These are phyloP conservation scores for Pantala flavescens DNA, from an alignment of 1,140 invertebrate genomes.

Conservation along the genomic window DNA sequence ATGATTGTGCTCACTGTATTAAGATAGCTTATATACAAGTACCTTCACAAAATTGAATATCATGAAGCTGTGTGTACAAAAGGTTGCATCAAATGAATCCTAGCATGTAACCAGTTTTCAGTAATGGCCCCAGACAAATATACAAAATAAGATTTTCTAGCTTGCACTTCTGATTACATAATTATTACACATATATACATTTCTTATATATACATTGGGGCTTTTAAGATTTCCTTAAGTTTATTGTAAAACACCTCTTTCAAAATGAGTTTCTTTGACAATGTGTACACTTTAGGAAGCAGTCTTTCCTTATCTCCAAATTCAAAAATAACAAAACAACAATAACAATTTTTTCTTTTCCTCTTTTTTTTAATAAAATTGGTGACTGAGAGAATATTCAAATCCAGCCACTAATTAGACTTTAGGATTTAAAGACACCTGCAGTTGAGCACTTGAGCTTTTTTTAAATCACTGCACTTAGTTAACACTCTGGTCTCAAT, in stretches of 20 bases:
- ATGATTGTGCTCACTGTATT: background rate
- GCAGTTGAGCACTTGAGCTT: background rate
- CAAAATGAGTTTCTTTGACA: background rate
- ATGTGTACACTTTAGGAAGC: background rate
- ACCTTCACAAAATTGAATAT: background rate
- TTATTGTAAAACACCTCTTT: background rate
- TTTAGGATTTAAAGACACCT: background rate
- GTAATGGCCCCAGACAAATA: background rate
- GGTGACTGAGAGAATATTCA: background rate
- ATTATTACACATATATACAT: background rate
- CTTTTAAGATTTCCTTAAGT: background rate
- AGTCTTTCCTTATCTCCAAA: background rate
- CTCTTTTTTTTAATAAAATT: background rate
- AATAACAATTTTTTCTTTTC: background rate
- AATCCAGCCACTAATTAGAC: too few species aligned
- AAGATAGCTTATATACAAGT: background rate
- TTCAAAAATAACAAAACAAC: background rate
- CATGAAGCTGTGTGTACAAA: background rate
- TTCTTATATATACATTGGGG: background rate
- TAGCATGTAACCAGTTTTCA: background rate
- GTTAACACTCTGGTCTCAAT: background rate
- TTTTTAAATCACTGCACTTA: background rate
- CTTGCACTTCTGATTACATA: background rate
- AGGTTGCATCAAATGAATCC: constrained; percentile 1
- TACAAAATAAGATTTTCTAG: background rate